phyloP scores from a whole-genome alignment of 2,888 invertebrate species.

The Fissipunctia ypsillon region DNA sequence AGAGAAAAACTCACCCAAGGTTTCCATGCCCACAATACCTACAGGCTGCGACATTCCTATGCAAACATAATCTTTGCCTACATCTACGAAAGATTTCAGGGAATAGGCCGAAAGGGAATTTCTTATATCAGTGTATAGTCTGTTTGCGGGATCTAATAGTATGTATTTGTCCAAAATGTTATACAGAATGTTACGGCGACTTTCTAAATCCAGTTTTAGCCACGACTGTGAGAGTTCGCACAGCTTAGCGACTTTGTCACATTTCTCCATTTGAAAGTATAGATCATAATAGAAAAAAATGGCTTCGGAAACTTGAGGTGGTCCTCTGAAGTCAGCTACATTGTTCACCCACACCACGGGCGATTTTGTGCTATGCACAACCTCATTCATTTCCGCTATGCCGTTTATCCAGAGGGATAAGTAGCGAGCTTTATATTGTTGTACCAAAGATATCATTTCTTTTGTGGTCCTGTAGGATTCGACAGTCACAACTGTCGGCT shows the following conservation, averaged over 20 bases:
- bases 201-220: constrained; percentile 36
- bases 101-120: constrained; percentile 5
- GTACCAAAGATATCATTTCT: constrained; percentile 74
- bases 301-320: constrained; percentile 56
- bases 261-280: accelerated
- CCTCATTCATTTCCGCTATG: constrained; percentile 75
- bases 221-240: constrained; percentile 38
- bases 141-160: not conserved
- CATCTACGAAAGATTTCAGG: constrained; percentile 49
- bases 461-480: constrained; percentile 80
- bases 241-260: constrained; percentile 12
- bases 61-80: constrained; percentile 61
- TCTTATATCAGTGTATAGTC: not conserved
- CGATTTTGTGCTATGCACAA: constrained; percentile 64
- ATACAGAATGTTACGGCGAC: constrained; percentile 45
- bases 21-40: constrained; percentile 7
- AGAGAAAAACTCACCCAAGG: not conserved
- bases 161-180: constrained; percentile 25
- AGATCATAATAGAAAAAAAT: constrained; percentile 18
- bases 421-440: constrained; percentile 59
- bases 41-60: constrained; percentile 37
- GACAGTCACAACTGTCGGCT: constrained; percentile 52
- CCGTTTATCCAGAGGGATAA: constrained; percentile 79
- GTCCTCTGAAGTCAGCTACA: constrained; percentile 72
- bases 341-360: constrained; percentile 78